Base-by-base conservation (phyloP, 2,888 invertebrate genomes). In the Sepioteuthis lessoniana region DNA sequence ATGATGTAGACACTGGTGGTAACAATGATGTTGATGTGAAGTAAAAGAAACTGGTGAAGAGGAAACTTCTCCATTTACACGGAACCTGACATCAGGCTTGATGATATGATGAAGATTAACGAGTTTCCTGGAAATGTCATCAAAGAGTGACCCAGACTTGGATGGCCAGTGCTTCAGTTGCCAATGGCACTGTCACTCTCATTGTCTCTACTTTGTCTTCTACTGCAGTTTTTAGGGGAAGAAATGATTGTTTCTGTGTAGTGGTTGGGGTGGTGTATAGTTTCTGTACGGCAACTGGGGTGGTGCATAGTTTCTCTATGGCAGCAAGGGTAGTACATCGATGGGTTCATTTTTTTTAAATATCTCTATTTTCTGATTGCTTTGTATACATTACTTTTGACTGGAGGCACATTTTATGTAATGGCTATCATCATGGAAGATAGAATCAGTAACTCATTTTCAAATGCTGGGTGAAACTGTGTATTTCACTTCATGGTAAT, bases 41-140 rank as follows among this genome's bases (percentile, higher is more conserved):
- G n/a, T 4, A 76, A 76, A 76, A 76, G n/a, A 35, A 76, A 76
- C 35, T n/a, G n/a, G 76, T 76, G 76, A 76, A 76, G 76, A 35
- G 76, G 76, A 76, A 76, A 76, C 76, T n/a, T 76, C 76, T 76
- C 76, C 76, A 76, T 35, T 76, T 76, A 76, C 76, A 76, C 35
- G n/a, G 76, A 76, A 76, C 76, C 76, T n/a, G 76, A 76, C 76
- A 76, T 76, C n/a, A 35, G 76, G 10, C n/a, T 55, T 16, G 35
- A 35, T n/a, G n/a, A 8, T 4, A 16, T n/a, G 76, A 76, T 35
- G 76, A 76, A 76, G 76, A 76, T 76, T 76, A 76, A 76, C n/a
- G 76, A 76, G n/a, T 76, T 76, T 76, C 76, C 76, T 76, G 76
- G 76, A 76, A 76, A 76, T 76, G n/a, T 35, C 19, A n/a, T n/a